Percentiles rank a stretch among this genome's conserved stretches.
Evolutionary conservation across 1,140 invertebrate species (phyloP).

Genomic region (Hetaerina americana): DNA sequence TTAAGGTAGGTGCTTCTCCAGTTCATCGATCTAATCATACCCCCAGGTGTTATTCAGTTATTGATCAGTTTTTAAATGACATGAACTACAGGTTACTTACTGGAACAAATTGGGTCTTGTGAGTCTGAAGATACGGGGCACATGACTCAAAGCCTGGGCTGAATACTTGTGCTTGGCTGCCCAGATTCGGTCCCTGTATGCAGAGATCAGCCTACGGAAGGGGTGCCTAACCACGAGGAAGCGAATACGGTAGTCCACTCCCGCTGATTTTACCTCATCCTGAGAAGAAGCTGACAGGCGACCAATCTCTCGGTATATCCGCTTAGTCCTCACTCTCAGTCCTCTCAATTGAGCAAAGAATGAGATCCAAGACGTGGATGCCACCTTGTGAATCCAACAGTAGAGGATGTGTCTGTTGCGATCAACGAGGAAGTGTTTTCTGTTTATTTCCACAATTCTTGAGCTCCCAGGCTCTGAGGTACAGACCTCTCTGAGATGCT

Average conservation of each 20-base stretch:
- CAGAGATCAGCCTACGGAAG: conserved; percentile 36
- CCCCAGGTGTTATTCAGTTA: too few species aligned
- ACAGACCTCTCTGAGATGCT: too few species aligned
- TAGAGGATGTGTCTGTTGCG: conserved; percentile 24
- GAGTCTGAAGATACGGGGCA: conserved; percentile 27
- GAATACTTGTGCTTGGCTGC: conserved; percentile 31
- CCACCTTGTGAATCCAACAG: conserved; percentile 33
- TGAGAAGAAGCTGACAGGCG: conserved; percentile 20
- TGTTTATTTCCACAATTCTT: too few species aligned
- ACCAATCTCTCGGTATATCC: conserved; percentile 24
- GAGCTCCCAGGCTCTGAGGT: too few species aligned
- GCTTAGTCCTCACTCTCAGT: background rate
- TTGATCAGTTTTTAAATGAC: too few species aligned
- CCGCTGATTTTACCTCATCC: conserved; percentile 16
- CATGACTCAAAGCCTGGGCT: conserved; percentile 30
- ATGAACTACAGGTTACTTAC: too few species aligned
- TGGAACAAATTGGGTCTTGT: conserved; percentile 28
- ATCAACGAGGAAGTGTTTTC: conserved; percentile 27
- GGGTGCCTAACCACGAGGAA: conserved; percentile 36
- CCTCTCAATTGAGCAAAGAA: background rate
- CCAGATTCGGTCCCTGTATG: conserved; percentile 33
- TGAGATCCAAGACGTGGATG: conserved; percentile 30
- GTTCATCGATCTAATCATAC: too few species aligned
- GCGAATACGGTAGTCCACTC: conserved; percentile 24
- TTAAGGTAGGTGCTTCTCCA: too few species aligned